Percentiles rank a stretch among this genome's conserved stretches.
Conservation (phyloP, 2,113 vertebrate genomes). For the Orcinus orca region DNA sequence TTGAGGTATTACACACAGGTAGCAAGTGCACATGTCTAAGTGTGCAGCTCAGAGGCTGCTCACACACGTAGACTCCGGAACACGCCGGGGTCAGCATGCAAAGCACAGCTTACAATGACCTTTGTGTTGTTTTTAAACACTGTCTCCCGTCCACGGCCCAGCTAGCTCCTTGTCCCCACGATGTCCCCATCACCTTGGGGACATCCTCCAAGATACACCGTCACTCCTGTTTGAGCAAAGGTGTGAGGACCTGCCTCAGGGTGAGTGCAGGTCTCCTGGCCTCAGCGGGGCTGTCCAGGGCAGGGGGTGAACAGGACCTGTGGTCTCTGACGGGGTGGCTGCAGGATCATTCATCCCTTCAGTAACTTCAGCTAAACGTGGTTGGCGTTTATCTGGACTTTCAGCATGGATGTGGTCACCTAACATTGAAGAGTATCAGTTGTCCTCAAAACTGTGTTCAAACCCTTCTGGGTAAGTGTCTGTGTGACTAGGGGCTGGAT, state of each 20-base stretch:
- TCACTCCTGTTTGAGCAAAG: not conserved
- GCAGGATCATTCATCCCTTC: not conserved
- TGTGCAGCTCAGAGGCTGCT: not conserved
- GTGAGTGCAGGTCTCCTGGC: not conserved
- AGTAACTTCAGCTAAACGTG: not conserved
- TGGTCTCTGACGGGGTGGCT: not conserved
- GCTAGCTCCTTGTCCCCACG: not conserved
- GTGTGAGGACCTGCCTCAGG: not conserved
- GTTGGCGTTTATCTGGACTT: not conserved
- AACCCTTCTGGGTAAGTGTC: not conserved
- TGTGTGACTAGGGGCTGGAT: not conserved
- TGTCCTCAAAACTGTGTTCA: not conserved
- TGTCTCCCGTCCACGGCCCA: not conserved
- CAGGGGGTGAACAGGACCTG: not conserved
- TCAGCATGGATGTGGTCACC: not conserved
- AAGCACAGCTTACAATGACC: not conserved
- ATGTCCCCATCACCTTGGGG: not conserved
- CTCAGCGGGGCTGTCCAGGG: not conserved
- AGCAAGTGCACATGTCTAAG: not conserved
- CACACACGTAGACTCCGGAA: fast-evolving
- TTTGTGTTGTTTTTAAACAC: not conserved
- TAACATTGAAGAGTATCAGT: not conserved
- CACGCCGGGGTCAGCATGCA: no score
- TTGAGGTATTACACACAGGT: not conserved
- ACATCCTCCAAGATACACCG: not conserved